Evolutionary conservation across 2,888 invertebrate species (phyloP).

Genomic region (Lycophotia porphyrea): DNA sequence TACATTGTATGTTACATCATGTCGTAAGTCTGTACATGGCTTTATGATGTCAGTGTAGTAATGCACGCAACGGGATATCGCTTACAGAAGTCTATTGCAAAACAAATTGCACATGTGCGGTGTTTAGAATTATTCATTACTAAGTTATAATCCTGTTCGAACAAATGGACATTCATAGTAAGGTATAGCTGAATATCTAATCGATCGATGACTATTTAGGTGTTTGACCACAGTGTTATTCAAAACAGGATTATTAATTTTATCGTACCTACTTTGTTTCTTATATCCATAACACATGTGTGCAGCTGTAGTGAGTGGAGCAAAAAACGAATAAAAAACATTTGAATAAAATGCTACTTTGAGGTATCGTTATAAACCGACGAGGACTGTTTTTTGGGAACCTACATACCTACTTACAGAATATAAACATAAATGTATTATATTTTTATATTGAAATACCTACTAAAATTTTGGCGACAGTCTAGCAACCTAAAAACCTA

Average conservation of each 20-base stretch:
- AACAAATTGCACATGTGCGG: constrained; percentile 2
- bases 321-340: not conserved
- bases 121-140: constrained; percentile 37
- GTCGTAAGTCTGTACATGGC: too few relatives aligned
- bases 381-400: not conserved
- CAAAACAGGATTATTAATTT: constrained; percentile 4
- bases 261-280: not conserved
- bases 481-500: constrained; percentile 12
- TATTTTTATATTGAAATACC: not conserved
- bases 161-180: constrained; percentile 19
- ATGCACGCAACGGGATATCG: constrained; percentile 31
- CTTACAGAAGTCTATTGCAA: constrained; percentile 8
- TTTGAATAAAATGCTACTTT: not conserved
- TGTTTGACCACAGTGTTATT: constrained; percentile 25
- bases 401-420: not conserved
- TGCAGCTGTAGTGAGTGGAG: not conserved
- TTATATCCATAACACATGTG: not conserved
- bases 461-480: constrained; percentile 8
- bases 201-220: constrained; percentile 26
- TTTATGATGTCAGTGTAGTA: constrained; percentile 1
- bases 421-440: not conserved
- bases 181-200: constrained; percentile 41
- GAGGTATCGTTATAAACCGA: too few relatives aligned
- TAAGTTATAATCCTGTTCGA: not conserved
- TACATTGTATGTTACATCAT: too few relatives aligned